Conservation (phyloP, 2,888 invertebrate species). For the Anodontia alba region DNA sequence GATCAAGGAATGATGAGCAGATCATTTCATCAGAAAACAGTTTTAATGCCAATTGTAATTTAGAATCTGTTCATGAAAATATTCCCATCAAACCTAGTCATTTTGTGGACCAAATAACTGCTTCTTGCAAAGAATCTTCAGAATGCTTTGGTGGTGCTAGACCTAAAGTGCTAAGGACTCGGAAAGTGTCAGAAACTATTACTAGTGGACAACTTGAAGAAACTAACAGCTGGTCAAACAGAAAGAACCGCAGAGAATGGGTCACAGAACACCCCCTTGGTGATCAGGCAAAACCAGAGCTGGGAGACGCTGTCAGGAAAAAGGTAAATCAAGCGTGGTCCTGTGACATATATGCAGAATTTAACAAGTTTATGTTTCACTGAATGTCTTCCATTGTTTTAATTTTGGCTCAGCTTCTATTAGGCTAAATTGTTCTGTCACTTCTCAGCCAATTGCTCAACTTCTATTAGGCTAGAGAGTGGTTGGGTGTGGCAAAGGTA, state of each 20-base stretch:
- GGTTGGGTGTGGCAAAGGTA: too few species aligned
- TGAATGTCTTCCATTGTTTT: too few species aligned
- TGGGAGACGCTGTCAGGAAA: not conserved
- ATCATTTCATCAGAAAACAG: too few species aligned
- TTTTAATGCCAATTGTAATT: not conserved
- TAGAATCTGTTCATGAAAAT: not conserved
- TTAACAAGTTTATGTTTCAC: too few species aligned
- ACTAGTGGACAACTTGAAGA: conserved; percentile 14
- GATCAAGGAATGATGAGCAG: not conserved
- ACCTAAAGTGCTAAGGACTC: conserved; percentile 9
- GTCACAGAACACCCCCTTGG: not conserved
- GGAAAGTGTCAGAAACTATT: conserved; percentile 29
- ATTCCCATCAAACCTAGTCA: conserved; percentile 8
- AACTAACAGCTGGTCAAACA: not conserved
- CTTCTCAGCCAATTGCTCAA: too few species aligned
- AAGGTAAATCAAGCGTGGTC: not conserved
- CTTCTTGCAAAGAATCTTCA: not conserved
- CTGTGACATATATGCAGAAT: too few species aligned
- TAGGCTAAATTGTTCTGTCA: too few species aligned
- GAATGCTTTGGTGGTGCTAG: not conserved
- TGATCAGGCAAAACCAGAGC: not conserved
- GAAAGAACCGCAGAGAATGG: not conserved
- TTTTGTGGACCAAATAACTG: not conserved
- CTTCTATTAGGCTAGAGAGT: too few species aligned
- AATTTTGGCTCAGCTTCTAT: too few species aligned